Base-by-base conservation (phyloP, 1,140 invertebrate genomes). In the Vanessa tameamea region DNA sequence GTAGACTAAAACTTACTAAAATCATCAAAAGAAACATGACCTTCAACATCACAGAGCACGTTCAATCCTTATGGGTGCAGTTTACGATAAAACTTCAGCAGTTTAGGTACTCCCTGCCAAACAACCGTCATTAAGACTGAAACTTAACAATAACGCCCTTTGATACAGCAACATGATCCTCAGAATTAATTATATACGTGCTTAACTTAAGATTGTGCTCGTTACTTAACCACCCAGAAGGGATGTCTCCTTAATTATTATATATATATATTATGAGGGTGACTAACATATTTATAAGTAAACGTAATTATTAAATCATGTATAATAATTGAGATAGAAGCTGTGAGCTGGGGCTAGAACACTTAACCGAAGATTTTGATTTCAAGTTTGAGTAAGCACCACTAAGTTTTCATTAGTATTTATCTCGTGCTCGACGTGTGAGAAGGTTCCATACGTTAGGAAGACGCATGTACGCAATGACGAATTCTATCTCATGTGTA, bases 151-250 rank as follows among this genome's bases (percentile, higher is more conserved):
- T 75, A 75, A 75, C 66, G 57, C 63, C 47, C 73, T 59, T 47
- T 70, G 65, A 68, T 69, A 64, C 47, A 69, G 64, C 67, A 75
- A 75, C 73, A 59, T 48, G 61, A 69, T 64, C 66, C 67, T 59
- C 26, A 65, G 26, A 77, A 77, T 77, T 77, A 77, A 77, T 77
- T 69, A 69, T 53, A 65, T 57, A 77, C 75, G 71, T 77, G 16
- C 67, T 76, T 57, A 53, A 63, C 64, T 69, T 65, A 61, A 65
- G 67, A 72, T 72, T 65, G 70, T 72, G 57, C 64, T 72, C 47
- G 47, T 71, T 63, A 51, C 16, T 61, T 75, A 72, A 69, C 66
- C 67, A 47, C 53, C 66, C 63, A 67, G 48, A 72, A 68, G 70
- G 61, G 75, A 66, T 69, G 63, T 23, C 59, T 43, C 43, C 61